Evolutionary conservation across 2,888 invertebrate species (phyloP), one percentile per base, ranked within the genome.

Genomic region (Didymodactylos carnosus): DNA sequence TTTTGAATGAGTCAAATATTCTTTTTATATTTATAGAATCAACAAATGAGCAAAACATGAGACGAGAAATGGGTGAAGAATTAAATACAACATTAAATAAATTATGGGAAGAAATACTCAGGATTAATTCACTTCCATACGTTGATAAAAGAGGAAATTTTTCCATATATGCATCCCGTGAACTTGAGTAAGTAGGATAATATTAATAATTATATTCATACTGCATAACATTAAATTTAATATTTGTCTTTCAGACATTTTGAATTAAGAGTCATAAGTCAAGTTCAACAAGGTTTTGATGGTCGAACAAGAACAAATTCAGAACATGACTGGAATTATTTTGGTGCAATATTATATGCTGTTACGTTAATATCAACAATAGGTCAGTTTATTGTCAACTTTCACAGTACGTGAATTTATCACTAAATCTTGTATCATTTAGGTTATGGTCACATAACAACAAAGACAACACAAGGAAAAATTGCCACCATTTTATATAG

Each of bases 401-500:
- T n/a, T 16, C 19, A 16, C 11, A 53, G n/a, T n/a, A 11, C 11
- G n/a, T 11, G 10, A 53, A 53, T n/a, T 53, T 53, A 16, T 53
- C 25, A n/a, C 8, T 70, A 7, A 19, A 39, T 13, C 39, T 29
- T 70, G 23, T 1, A 39, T 14, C 16, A 43, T 51, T 29, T 70
- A 75, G 75, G 75, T 29, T 75, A 75, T 46, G 75, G 75, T 25
- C 70, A 75, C 41, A 70, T 75, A 40, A 72, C 75, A 53, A 72
- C 72, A 14, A 70, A 73, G 23, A 75, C 75, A 35, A 70, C 51
- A 19, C 25, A 29, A 41, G 75, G 75, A 14, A 75, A 75, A 71
- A 73, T 73, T 25, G 69, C 70, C 10, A 75, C 75, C 1, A 72
- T 75, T 23, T 23, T 75, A 6, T 75, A 75, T 62, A 75, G 75